Base-by-base conservation (phyloP, 1,140 invertebrate genomes). In the Probaryconus sp. region DNA sequence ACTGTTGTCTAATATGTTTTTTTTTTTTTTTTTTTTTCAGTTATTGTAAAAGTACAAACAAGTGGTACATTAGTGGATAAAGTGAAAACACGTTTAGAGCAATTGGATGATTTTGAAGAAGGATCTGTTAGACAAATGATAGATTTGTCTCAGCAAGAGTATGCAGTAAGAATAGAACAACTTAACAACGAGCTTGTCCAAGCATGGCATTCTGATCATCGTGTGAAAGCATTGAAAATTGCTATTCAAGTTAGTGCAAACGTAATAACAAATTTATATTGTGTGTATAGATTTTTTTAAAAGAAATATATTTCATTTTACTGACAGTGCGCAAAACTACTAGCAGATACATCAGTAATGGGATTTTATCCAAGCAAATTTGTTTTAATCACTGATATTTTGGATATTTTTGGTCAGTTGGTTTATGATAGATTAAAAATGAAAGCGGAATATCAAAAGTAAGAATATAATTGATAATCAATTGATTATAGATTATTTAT, bases 301-400 rank as follows among this genome's bases (percentile, higher is more conserved):
- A n/a, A n/a, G n/a, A n/a, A n/a, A n/a, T n/a, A n/a, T n/a, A n/a
- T n/a, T n/a, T n/a, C n/a, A n/a, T 28, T 16, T 35, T 69, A 79
- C 79, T 88, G 89, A 31, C 81, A 98, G 90, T 98, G 96, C 89
- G 94, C 96, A 13, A 98, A 98, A 89, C 88, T 98, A 72, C 87
- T 99, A 16, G 92, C 94, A 3, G 96, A 98, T 82, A 94, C 94
- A 9, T 93, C 91, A 68, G 96, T 95, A 0, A 92, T 97, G 78
- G 93, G 93, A 76, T 99, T 99, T 88, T 99, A 99, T 90, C 97
- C 98, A 0, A 98, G 96, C 87, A 98, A 99, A 90, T 99, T 97
- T 91, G 95, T 98, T 18, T 89, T 99, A 1, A 94, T 99, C 31
- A 98, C 96, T 33, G 97, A 99, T 83, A 96, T 98, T 65, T 88